Base-by-base conservation (phyloP, 1,140 invertebrate species). In the Drosophila dunni region DNA sequence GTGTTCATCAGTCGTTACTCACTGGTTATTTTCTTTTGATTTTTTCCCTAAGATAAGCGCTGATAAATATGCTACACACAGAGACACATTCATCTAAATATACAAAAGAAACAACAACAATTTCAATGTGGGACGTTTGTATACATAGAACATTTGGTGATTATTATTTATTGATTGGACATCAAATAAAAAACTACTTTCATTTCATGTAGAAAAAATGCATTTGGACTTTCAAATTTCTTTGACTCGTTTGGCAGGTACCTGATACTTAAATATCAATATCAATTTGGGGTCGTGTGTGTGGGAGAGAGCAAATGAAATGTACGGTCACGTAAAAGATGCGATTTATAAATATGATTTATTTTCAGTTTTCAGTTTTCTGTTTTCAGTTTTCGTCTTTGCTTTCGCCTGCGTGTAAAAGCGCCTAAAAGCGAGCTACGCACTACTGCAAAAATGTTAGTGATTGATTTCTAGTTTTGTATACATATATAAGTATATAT, bases 371-470 rank as follows among this genome's bases (percentile, higher is more conserved):
- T 54, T 7, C 17, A 20, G 17, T 20, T 20, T n/a, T n/a, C n/a
- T n/a, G 24, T 29, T 56, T 57, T 75, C 57, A 15, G 45, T 64
- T 34, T 46, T 66, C 38, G 46, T 61, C 62, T 76, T 24, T 50
- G 53, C 60, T 34, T 64, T 89, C 80, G 74, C 77, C 76, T 88
- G 83, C 83, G 83, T 88, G 84, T 89, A 88, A 89, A 88, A 90
- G 84, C 84, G 84, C 84, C 84, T 89, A 89, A 81, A 89, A 89
- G 84, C 84, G 84, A 90, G 82, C 82, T 79, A 86, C 71, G 71
- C 54, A 68, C 83, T 83, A 80, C 77, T 42, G 77, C 84, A 86
- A 79, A 86, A 86, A 83, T 73, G 64, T 77, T 88, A 79, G 70
- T 88, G 83, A 75, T 79, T 71, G 61, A 70, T 58, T 54, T 64